Evolutionary conservation across 1,140 invertebrate species (phyloP).

Genomic region (Condylostylus longicornis): DNA sequence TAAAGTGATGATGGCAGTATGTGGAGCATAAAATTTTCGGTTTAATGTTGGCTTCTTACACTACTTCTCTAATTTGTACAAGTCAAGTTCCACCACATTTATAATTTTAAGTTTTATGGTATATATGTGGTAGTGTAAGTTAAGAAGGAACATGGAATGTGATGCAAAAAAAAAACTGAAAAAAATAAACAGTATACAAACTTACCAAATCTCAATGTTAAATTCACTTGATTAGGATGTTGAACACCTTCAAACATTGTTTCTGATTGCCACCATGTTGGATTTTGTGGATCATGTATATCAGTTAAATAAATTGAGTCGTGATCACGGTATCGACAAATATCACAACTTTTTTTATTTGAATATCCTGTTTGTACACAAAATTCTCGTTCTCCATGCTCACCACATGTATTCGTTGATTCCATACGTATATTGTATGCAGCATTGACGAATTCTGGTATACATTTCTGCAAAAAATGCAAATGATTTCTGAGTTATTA

Average conservation of each 20-base stretch:
- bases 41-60: no score
- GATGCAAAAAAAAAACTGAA: background rate
- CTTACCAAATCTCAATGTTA: conserved; percentile 79
- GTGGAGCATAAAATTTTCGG: no score
- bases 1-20: no score
- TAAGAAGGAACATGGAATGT: no score
- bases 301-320: conserved; percentile 65
- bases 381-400: conserved; percentile 56
- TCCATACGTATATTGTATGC: conserved; percentile 78
- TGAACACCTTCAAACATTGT: conserved; percentile 90
- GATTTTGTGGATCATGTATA: conserved; percentile 69
- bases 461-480: conserved; percentile 59
- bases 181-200: conserved; percentile 6
- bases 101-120: no score
- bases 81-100: no score
- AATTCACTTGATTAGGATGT: conserved; percentile 77
- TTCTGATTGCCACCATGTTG: conserved; percentile 97
- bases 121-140: background rate
- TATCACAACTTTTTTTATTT: conserved; percentile 37
- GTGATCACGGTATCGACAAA: conserved; percentile 30
- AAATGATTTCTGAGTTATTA: no score
- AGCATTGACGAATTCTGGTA: conserved; percentile 92
- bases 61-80: no score
- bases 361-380: conserved; percentile 72
- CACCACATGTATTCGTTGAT: conserved; percentile 90